Percentiles rank a stretch among this genome's conserved stretches.
Evolutionary conservation across 2,888 invertebrate genomes (phyloP).

Genomic region (Suillia variegata): DNA sequence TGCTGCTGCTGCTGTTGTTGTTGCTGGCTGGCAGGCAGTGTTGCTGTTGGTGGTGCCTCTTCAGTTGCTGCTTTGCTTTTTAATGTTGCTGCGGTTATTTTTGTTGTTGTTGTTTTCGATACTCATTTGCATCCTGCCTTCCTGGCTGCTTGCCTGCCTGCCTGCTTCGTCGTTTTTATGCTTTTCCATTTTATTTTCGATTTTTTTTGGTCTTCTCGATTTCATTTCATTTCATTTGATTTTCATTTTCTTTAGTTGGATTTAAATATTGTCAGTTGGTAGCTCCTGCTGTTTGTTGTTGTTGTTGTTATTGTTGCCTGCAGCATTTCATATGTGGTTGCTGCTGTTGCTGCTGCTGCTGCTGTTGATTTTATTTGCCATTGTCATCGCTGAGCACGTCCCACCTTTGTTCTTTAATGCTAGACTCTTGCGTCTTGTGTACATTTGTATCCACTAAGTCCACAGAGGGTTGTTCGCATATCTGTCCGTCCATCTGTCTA

Average conservation of each 20-base stretch:
- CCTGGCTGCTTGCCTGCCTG: too few relatives aligned
- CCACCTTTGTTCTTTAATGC: background rate
- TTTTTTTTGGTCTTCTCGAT: slow-evolving; percentile 7
- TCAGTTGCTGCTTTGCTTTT: background rate
- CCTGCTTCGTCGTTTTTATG: background rate
- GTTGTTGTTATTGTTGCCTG: slow-evolving; percentile 4
- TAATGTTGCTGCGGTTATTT: background rate
- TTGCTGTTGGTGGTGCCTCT: slow-evolving; percentile 3
- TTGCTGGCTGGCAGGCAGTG: background rate
- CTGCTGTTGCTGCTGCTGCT: background rate
- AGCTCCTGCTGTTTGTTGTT: too few relatives aligned
- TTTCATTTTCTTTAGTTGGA: too few relatives aligned
- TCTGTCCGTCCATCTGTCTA: too few relatives aligned
- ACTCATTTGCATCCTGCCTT: slow-evolving; percentile 8
- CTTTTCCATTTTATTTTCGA: slow-evolving; percentile 8
- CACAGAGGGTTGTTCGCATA: too few relatives aligned
- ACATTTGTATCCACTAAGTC: too few relatives aligned
- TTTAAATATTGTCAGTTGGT: slow-evolving; percentile 1
- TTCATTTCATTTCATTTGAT: too few relatives aligned
- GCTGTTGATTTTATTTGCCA: slow-evolving; percentile 1
- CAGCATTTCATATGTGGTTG: background rate
- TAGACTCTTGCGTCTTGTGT: background rate
- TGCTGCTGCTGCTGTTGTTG: slow-evolving; percentile 11
- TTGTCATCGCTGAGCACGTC: background rate
- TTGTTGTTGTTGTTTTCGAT: slow-evolving; percentile 19